Conservation (phyloP, 2,113 vertebrate genomes). For the Mastomys coucha region DNA sequence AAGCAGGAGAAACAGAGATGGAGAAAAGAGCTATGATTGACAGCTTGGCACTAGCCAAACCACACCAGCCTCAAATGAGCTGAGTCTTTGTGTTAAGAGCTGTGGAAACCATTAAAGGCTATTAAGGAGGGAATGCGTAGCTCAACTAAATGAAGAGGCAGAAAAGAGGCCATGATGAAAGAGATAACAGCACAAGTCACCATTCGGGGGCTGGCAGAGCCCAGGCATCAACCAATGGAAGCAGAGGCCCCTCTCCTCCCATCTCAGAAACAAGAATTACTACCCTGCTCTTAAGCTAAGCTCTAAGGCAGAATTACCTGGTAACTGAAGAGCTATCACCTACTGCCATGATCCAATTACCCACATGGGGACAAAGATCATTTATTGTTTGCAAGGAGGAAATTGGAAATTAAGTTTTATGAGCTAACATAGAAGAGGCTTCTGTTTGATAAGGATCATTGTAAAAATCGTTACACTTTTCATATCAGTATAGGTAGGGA, state of each 20-base stretch:
- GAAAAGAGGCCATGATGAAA: neutral
- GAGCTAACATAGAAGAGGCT: slow-evolving; percentile 69
- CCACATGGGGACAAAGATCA: slow-evolving; percentile 68
- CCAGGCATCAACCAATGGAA: neutral
- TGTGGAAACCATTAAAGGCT: neutral
- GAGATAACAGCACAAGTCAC: neutral
- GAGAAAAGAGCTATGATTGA: neutral
- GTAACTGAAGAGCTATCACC: slow-evolving; percentile 60
- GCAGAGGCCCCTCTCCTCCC: neutral
- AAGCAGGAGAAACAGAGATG: neutral
- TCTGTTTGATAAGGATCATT: slow-evolving; percentile 71
- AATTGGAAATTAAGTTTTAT: slow-evolving; percentile 77
- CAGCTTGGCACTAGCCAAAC: neutral
- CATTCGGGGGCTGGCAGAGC: neutral
- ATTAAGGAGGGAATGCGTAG: neutral
- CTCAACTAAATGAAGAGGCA: neutral
- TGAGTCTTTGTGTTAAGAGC: neutral
- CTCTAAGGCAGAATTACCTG: slow-evolving; percentile 32
- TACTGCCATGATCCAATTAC: slow-evolving; percentile 56
- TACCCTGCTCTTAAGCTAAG: neutral
- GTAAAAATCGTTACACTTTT: slow-evolving; percentile 57
- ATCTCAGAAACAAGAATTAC: neutral
- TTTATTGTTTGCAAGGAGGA: slow-evolving; percentile 72
- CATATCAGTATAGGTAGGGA: neutral
- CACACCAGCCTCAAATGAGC: neutral